Base-by-base conservation (phyloP, 2,797 vertebrate genomes). In the Intellagama lesueurii region DNA sequence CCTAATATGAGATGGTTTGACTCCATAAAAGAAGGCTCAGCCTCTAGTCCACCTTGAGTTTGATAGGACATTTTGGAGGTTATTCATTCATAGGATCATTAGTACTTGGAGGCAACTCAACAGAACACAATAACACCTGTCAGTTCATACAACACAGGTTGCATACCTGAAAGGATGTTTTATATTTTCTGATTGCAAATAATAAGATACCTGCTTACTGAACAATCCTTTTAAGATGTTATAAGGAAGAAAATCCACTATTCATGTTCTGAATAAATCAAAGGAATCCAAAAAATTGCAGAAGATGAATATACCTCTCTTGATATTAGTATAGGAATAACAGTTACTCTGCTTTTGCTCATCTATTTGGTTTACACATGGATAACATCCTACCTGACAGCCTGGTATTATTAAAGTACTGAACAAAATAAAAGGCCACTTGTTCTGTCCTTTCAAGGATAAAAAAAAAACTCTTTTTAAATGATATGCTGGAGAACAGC, bases 391-490 rank as follows among this genome's bases (percentile, higher is more conserved):
- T 72, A 84, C 12, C 56, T 70, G 73, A 56, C 66, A 85, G 49
- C 26, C n/a, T 78, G 11, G 60, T 84, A 83, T 84, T 79, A 70
- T 77, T 78, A 84, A 79, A 84, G 64, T 78, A 84, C 32, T 12
- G 28, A 40, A n/a, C 26, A 69, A 78, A 78, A 70, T 78, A 52
- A 78, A 78, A 56, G 64, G 16, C n/a, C 26, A 78, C 35, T 78
- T 77, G 60, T 64, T 47, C 73, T 84, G 64, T 69, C 73, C 81
- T 84, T 80, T 85, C 83, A 80, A 64, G 47, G 49, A 78, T 84
- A 68, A 72, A 78, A 83, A 78, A 83, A 66, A 84, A 84, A 70
- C 40, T 16, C 52, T 72, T 17, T 32, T 83, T 82, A 78, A 83
- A 78, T 30, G n/a, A 68, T 88, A 28, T 68, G 14, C 87, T 83